These are phyloP conservation scores for Subacronicta megacephala DNA, from an alignment of 2,888 invertebrate species.

Conservation along the genomic window DNA sequence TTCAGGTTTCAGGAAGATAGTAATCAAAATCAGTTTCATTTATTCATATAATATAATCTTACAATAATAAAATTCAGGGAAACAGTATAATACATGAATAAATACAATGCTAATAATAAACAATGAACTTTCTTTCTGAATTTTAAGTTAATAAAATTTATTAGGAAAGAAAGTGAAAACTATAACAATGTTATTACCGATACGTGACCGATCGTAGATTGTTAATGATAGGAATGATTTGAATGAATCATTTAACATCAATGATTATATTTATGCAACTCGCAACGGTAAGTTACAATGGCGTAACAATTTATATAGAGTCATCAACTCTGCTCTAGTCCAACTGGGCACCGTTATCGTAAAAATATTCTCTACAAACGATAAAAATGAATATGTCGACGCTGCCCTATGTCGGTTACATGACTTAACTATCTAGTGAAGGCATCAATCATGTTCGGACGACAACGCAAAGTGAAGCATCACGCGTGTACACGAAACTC, in stretches of 20 bases:
- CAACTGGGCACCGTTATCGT: slow-evolving; percentile 39
- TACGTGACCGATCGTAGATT: slow-evolving; percentile 61
- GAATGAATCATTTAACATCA: slow-evolving; percentile 76
- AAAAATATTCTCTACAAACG: slow-evolving; percentile 60
- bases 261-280: slow-evolving; percentile 68
- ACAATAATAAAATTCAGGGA: slow-evolving; percentile 88
- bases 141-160: slow-evolving; percentile 76
- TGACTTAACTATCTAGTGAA: slow-evolving; percentile 74
- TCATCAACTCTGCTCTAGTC: slow-evolving; percentile 46
- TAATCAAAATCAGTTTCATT: slow-evolving; percentile 67
- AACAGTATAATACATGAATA: slow-evolving; percentile 89
- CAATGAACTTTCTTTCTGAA: slow-evolving; percentile 77
- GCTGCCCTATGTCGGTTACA: slow-evolving; percentile 60
- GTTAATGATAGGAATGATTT: slow-evolving; percentile 85
- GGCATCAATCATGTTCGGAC: slow-evolving; percentile 79
- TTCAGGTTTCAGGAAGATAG: slow-evolving; percentile 23
- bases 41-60: slow-evolving; percentile 87
- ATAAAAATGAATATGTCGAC: slow-evolving; percentile 27
- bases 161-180: slow-evolving; percentile 74
- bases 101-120: slow-evolving; percentile 88
- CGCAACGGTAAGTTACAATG: slow-evolving; percentile 63
- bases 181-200: slow-evolving; percentile 68
- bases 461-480: slow-evolving; percentile 71
- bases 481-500: slow-evolving; percentile 73
- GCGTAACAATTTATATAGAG: slow-evolving; percentile 65